Conservation (phyloP, 2,888 invertebrate species). For the Drosophila phalerata region DNA sequence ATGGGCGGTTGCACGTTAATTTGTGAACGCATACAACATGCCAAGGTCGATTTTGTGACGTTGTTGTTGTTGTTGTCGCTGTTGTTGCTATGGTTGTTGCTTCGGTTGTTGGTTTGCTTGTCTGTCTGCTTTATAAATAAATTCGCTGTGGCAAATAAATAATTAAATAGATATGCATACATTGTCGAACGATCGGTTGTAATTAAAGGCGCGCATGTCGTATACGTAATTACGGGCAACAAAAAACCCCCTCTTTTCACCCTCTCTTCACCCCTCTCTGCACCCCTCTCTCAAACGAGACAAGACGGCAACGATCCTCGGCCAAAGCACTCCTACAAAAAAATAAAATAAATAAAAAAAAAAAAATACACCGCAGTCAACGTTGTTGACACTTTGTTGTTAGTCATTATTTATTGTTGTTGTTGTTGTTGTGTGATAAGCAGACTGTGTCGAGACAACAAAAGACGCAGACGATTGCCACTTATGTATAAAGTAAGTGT, state of each 20-base stretch:
- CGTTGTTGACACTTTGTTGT: conserved; percentile 64
- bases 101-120: conserved; percentile 17
- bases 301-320: conserved; percentile 32
- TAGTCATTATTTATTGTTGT: conserved; percentile 63
- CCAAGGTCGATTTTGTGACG: conserved; percentile 47
- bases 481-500: conserved; percentile 56
- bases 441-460: conserved; percentile 82
- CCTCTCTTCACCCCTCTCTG: too few relatives aligned
- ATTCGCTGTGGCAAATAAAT: conserved; percentile 69
- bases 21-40: conserved; percentile 46
- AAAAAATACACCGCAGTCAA: conserved; percentile 26
- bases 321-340: conserved; percentile 23
- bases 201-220: conserved; percentile 61
- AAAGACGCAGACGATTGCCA: conserved; percentile 78
- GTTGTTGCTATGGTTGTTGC: not conserved
- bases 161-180: conserved; percentile 72
- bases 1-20: conserved; percentile 31
- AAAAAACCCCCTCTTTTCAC: not conserved
- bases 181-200: conserved; percentile 57
- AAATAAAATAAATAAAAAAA: not conserved
- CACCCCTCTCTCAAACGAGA: not conserved
- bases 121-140: conserved; percentile 72
- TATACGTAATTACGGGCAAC: conserved; percentile 49
- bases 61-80: conserved; percentile 14
- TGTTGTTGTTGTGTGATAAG: conserved; percentile 68